Evolutionary conservation across 2,113 vertebrate genomes (phyloP).

Genomic region (Barbus barbus): DNA sequence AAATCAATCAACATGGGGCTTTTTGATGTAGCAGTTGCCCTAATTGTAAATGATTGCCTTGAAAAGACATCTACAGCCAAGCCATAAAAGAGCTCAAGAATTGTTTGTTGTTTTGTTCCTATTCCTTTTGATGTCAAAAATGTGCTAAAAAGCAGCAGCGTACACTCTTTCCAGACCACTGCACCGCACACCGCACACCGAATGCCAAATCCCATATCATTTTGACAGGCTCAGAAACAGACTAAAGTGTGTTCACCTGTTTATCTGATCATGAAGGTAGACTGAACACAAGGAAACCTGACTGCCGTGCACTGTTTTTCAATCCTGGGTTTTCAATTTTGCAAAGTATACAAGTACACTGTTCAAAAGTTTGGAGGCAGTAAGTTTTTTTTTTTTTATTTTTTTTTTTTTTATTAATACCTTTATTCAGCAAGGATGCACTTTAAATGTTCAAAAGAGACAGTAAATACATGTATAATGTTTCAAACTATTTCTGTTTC

Average conservation of each 20-base stretch:
- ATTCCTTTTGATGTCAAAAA: constrained; percentile 33
- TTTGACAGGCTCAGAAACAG: constrained; percentile 22
- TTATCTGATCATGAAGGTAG: neutral
- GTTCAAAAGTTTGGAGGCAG: neutral
- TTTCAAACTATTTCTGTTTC: neutral
- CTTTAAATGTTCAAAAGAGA: no score
- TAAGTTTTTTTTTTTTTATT: no score
- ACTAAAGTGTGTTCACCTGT: constrained; percentile 12
- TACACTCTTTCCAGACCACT: constrained; percentile 17
- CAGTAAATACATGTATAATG: no score
- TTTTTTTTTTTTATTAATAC: no score
- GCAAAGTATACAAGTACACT: neutral
- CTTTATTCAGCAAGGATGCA: no score
- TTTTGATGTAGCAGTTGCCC: constrained; percentile 43
- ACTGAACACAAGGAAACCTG: neutral
- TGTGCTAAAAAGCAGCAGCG: constrained; percentile 17
- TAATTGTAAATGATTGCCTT: constrained; percentile 44
- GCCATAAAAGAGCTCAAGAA: constrained; percentile 32
- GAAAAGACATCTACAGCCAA: constrained; percentile 30
- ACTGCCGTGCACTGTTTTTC: neutral
- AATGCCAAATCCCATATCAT: constrained; percentile 1
- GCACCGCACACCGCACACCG: neutral
- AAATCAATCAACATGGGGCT: constrained; percentile 31
- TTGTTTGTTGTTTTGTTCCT: constrained; percentile 35
- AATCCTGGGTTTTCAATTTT: neutral